Evolutionary conservation across 2,888 invertebrate genomes (phyloP).

Genomic region (Watsonalla binaria): DNA sequence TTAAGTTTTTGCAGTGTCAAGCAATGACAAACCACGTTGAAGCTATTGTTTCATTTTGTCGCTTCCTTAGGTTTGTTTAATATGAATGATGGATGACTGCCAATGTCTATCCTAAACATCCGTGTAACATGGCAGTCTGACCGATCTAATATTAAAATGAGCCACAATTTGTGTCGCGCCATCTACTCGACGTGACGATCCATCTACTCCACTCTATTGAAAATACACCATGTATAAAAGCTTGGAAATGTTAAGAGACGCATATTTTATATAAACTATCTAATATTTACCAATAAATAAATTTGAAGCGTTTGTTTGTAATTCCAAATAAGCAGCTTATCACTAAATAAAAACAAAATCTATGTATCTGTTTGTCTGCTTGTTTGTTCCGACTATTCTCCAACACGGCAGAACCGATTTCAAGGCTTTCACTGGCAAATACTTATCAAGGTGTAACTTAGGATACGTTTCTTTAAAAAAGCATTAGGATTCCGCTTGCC

Average conservation of each 20-base stretch:
- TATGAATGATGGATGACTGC: not conserved
- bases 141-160: slow-evolving; percentile 63
- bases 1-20: too few species aligned
- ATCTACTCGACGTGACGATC: slow-evolving; percentile 59
- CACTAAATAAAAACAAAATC: too few species aligned
- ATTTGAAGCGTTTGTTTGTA: too few species aligned
- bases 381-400: too few species aligned
- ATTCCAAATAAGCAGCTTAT: too few species aligned
- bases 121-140: slow-evolving; percentile 13
- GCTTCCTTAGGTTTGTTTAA: not conserved
- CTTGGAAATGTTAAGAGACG: slow-evolving; percentile 26
- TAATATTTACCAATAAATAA: not conserved
- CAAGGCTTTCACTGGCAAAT: too few species aligned
- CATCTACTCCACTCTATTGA: slow-evolving; percentile 58
- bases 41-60: not conserved
- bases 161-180: slow-evolving; percentile 60
- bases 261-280: not conserved
- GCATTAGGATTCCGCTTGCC: too few species aligned
- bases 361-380: too few species aligned
- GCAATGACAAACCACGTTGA: too few species aligned
- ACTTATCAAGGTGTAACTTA: too few species aligned
- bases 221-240: slow-evolving; percentile 37
- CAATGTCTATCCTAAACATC: not conserved
- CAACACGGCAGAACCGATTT: too few species aligned
- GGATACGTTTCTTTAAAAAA: too few species aligned